These are phyloP conservation scores for Danio jaintianensis DNA, from an alignment of 2,797 vertebrate species.

Conservation along the genomic window DNA sequence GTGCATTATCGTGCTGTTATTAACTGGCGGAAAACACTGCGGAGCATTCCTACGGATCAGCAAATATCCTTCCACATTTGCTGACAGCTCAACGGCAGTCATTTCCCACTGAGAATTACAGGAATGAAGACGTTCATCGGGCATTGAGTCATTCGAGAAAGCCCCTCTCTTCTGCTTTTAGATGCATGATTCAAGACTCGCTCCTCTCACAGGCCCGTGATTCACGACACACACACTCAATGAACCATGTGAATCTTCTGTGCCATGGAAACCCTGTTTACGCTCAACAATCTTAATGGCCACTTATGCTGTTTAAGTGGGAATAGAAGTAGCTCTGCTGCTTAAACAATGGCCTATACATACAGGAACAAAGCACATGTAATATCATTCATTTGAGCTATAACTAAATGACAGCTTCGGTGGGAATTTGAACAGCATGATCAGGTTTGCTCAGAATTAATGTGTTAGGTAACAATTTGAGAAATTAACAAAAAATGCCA, in stretches of 20 bases:
- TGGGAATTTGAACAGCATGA: conserved; percentile 13
- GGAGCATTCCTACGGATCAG: conserved; percentile 33
- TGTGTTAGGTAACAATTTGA: background rate
- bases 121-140: conserved; percentile 31
- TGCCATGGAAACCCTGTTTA: conserved; percentile 68
- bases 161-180: conserved; percentile 63
- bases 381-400: conserved; percentile 16
- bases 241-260: conserved; percentile 41
- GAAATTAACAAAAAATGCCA: too few species aligned
- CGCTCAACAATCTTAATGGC: conserved; percentile 60
- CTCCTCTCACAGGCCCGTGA: conserved; percentile 52
- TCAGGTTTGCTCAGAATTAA: conserved; percentile 6
- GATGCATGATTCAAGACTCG: conserved; percentile 56
- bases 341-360: conserved; percentile 52
- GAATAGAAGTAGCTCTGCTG: conserved; percentile 69
- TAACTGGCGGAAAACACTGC: conserved; percentile 18
- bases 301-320: conserved; percentile 55
- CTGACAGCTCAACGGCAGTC: conserved; percentile 23
- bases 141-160: conserved; percentile 64
- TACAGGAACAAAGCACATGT: conserved; percentile 28
- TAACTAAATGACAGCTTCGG: background rate
- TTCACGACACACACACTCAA: conserved; percentile 59
- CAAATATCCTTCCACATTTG: conserved; percentile 31
- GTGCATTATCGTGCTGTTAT: conserved; percentile 9
- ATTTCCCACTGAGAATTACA: conserved; percentile 34